These are phyloP conservation scores for Sebastolobus alascanus DNA, from an alignment of 2,797 vertebrate genomes.

Conservation along the genomic window DNA sequence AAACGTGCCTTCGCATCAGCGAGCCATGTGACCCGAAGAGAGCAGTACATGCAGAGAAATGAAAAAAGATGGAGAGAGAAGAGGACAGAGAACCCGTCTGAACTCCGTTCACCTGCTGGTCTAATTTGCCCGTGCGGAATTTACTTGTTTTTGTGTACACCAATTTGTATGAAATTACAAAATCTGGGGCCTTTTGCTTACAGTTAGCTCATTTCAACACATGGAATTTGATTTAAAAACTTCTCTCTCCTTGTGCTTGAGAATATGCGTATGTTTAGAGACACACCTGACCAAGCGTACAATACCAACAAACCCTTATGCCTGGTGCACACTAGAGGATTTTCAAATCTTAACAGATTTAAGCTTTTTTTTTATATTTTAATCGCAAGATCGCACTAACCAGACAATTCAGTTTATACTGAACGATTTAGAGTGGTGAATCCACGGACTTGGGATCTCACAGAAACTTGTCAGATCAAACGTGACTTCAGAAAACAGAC, in stretches of 20 bases:
- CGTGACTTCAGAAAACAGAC: too few relatives aligned
- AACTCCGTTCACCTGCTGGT: conserved; percentile 7
- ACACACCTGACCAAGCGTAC: background rate
- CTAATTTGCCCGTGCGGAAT: background rate
- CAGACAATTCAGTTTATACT: too few relatives aligned
- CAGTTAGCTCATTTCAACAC: background rate
- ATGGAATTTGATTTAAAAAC: background rate
- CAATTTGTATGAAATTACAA: background rate
- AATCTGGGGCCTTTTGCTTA: background rate
- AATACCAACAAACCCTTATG: background rate
- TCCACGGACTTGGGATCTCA: too few relatives aligned
- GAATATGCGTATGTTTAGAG: too few relatives aligned
- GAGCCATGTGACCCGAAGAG: conserved; percentile 9
- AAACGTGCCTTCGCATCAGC: conserved; percentile 28
- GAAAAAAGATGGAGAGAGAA: conserved; percentile 10
- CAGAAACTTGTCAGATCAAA: too few relatives aligned
- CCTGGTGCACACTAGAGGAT: too few relatives aligned
- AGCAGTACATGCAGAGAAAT: conserved; percentile 6
- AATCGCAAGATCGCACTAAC: too few relatives aligned
- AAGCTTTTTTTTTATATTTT: too few relatives aligned
- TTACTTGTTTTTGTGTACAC: background rate
- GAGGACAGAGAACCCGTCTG: background rate
- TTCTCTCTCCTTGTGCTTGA: too few relatives aligned
- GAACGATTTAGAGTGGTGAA: too few relatives aligned
- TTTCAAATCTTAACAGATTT: too few relatives aligned